These are phyloP conservation scores for Epizoanthus illoricatus DNA, from an alignment of 92 coral and sea anemone genomes.

Conservation along the genomic window DNA sequence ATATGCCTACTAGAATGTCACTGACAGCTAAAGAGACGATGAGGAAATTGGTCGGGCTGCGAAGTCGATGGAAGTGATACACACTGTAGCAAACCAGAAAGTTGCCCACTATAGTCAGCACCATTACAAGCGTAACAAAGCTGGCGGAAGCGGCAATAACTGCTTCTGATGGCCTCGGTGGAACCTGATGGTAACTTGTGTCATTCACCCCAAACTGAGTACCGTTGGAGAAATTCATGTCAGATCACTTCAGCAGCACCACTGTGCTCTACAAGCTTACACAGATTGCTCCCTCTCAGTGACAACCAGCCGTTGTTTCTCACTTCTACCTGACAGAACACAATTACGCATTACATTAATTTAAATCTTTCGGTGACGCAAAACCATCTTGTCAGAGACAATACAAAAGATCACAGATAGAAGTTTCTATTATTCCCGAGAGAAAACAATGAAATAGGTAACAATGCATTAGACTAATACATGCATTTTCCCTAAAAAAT, in stretches of 20 bases:
- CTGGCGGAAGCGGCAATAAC: slow-evolving; percentile 71
- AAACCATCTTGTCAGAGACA: slow-evolving; percentile 8
- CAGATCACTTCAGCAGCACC: not conserved
- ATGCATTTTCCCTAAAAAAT: not conserved
- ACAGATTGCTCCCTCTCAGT: not conserved
- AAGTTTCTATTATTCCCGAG: slow-evolving; percentile 21
- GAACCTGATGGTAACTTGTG: slow-evolving; percentile 1
- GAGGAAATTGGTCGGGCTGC: slow-evolving; percentile 89
- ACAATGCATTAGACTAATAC: slow-evolving; percentile 1
- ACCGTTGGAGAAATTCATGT: slow-evolving; percentile 26
- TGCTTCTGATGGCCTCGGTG: slow-evolving; percentile 20
- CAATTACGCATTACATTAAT: slow-evolving; percentile 24
- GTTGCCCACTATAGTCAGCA: slow-evolving; percentile 88
- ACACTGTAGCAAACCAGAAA: slow-evolving; percentile 88
- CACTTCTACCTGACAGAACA: slow-evolving; percentile 12
- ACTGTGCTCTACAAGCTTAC: not conserved
- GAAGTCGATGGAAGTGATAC: slow-evolving; percentile 71
- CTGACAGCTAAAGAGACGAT: slow-evolving; percentile 94
- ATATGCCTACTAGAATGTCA: slow-evolving; percentile 78
- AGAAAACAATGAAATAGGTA: slow-evolving; percentile 3
- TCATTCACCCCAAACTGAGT: not conserved
- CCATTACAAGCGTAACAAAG: slow-evolving; percentile 77
- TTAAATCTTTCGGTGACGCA: slow-evolving; percentile 13
- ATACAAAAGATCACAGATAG: slow-evolving; percentile 10
- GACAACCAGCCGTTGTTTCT: slow-evolving; percentile 11